Evolutionary conservation across 2,888 invertebrate species (phyloP), one percentile per base, ranked within the genome.

Genomic region (Oscheius onirici): DNA sequence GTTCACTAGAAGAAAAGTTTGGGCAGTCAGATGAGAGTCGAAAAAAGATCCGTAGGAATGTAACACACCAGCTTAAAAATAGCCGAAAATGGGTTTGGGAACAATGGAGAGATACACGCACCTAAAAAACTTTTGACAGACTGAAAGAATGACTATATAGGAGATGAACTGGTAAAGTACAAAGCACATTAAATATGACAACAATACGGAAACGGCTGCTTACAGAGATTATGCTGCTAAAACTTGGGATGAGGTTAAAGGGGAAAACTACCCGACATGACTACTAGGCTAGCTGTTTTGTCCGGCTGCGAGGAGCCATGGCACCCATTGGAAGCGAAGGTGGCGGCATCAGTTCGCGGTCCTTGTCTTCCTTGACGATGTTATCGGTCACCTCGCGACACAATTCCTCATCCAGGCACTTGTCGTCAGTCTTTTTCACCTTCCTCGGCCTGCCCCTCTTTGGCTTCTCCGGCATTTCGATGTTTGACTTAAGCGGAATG

Each of bases 311-410:
- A n/a, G n/a, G n/a, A 17, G 69, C 63, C 20, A 58, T 40, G 20
- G 74, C 66, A 40, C 74, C 75, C 20, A 79, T 72, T 5, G 81
- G 81, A 28, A 82, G 70, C 15, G 79, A 72, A 11, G 83, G 83
- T n/a, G 83, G 83, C 1, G 83, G 83, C 83, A 83, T 83, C 70
- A 83, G 49, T 40, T 78, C 77, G 13, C 81, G 77, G 68, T 83
- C 83, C 46, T 68, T 76, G 65, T 79, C 79, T 65, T 77, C 79
- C 58, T 76, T 77, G 20, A 73, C 78, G 20, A 80, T 69, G 26
- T 71, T 71, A 34, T 52, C 61, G 15, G 77, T 71, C 0, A 76
- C 79, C 44, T 78, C 76, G 49, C 72, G 76, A 26, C 63, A 76
- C 3, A 79, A 68, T 17, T 69, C 79, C 34, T 81, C 81, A 61